Evolutionary conservation across 2,888 invertebrate genomes (phyloP), one percentile per base, ranked within the genome.

Genomic region (Sicus ferrugineus): DNA sequence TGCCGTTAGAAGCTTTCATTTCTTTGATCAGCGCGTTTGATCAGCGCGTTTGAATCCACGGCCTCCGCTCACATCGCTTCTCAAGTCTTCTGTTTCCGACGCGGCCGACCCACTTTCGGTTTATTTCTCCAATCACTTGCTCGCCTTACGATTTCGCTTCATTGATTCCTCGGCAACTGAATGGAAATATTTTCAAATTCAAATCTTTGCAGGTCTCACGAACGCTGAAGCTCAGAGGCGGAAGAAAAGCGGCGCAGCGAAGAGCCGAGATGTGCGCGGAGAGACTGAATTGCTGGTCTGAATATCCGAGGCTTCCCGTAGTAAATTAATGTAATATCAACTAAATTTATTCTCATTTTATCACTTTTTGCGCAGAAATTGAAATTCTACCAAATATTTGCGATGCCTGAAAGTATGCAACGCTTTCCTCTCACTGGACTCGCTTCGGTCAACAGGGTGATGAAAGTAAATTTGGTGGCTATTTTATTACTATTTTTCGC

Each of bases 321-420:
- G n/a, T n/a, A n/a, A n/a, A n/a, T n/a, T n/a, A n/a, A n/a, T n/a
- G n/a, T n/a, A n/a, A n/a, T n/a, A n/a, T n/a, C n/a, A n/a, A n/a
- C n/a, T n/a, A n/a, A n/a, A n/a, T n/a, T n/a, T n/a, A n/a, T n/a
- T n/a, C n/a, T n/a, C n/a, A n/a, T n/a, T n/a, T n/a, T n/a, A n/a
- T n/a, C n/a, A n/a, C n/a, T n/a, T n/a, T n/a, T n/a, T n/a, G n/a
- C n/a, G n/a, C n/a, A n/a, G n/a, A n/a, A n/a, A n/a, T n/a, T n/a
- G n/a, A n/a, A n/a, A n/a, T n/a, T n/a, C n/a, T n/a, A n/a, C n/a
- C n/a, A n/a, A n/a, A n/a, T n/a, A n/a, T n/a, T 42, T 23, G 14
- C 7, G 21, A 26, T 30, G 61, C 61, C 61, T 61, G n/a, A 61
- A 61, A 42, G 42, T 42, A 61, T 61, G 38, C 61, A 7, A 26